A percentile compares a stretch with the other conserved stretches of the same genome.
phyloP scores from a whole-genome alignment of 2,888 invertebrate genomes.

The Exocentrus adspersus region DNA sequence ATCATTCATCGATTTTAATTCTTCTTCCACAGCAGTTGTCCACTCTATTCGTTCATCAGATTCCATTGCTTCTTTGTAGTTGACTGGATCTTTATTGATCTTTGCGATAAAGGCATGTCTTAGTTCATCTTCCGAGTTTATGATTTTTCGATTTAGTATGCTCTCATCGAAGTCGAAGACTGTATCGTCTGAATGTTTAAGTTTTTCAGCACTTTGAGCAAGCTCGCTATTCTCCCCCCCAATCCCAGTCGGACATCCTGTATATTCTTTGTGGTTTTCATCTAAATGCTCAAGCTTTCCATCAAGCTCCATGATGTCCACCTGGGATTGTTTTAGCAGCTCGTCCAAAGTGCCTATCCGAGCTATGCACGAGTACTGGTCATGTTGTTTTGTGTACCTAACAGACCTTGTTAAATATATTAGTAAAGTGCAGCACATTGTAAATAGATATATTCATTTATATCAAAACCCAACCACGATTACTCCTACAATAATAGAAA shows the following conservation, averaged over 20 bases:
- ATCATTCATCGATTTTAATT: not conserved
- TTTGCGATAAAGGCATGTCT: not conserved
- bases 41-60: not conserved
- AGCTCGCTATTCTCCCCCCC: not conserved
- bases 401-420: no score
- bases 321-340: slow-evolving; percentile 9
- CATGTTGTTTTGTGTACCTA: no score
- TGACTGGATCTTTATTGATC: not conserved
- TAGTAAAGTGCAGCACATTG: no score
- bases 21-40: not conserved
- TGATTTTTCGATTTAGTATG: not conserved
- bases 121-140: not conserved
- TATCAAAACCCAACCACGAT: no score
- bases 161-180: not conserved
- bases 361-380: slow-evolving; percentile 11
- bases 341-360: slow-evolving; percentile 1
- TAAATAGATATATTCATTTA: no score
- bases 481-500: no score
- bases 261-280: not conserved
- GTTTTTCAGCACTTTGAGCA: not conserved
- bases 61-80: not conserved
- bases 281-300: not conserved
- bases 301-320: not conserved
- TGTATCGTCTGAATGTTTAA: not conserved
- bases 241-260: slow-evolving; percentile 2